Conservation (phyloP, 2,797 vertebrate species). For the Parambassis ranga region DNA sequence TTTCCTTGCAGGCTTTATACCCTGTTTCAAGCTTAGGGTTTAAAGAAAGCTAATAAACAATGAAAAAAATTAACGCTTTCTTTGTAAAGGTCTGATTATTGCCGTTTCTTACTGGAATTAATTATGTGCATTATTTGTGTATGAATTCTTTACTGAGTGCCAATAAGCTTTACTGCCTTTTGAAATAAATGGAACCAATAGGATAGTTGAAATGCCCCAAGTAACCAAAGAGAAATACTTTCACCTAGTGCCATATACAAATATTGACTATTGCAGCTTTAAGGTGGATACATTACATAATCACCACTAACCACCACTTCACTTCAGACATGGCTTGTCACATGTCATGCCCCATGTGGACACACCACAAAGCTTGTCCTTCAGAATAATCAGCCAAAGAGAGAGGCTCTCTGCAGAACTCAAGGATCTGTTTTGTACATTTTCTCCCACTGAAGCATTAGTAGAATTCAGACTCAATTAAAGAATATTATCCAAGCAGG, state of each 20-base stretch:
- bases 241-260: too few relatives aligned
- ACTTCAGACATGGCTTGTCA: background rate
- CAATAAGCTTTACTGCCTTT: background rate
- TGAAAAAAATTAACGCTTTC: too few relatives aligned
- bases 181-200: background rate
- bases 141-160: background rate
- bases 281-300: background rate
- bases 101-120: background rate
- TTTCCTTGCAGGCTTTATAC: conserved; percentile 1
- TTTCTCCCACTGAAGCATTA: conserved; percentile 27
- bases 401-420: conserved; percentile 45
- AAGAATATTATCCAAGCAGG: conserved; percentile 53
- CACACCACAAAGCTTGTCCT: conserved; percentile 14
- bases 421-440: conserved; percentile 29
- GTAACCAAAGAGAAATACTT: background rate
- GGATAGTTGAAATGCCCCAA: background rate
- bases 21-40: background rate
- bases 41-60: background rate
- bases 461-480: conserved; percentile 53
- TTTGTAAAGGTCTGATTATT: too few relatives aligned
- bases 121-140: background rate
- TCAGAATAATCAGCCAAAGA: conserved; percentile 25
- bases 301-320: background rate
- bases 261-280: background rate
- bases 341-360: conserved; percentile 6